Base-by-base conservation (phyloP, 2,113 vertebrate species). In the Myocastor coypus region DNA sequence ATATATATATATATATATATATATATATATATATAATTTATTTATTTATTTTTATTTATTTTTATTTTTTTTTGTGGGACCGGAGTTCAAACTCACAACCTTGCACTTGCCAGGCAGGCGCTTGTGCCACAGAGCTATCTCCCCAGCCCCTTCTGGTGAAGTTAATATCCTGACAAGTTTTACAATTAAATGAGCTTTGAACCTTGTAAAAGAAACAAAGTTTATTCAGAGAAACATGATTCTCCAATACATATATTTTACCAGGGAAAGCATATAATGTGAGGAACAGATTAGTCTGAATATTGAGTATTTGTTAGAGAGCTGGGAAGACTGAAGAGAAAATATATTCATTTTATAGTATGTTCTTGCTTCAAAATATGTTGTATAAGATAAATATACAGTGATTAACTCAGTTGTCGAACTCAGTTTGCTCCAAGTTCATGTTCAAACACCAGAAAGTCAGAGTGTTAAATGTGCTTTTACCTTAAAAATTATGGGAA, bases 131-230 rank as follows among this genome's bases (percentile, higher is more conserved):
- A n/a, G n/a, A n/a, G n/a, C n/a, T n/a, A n/a, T n/a, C n/a, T n/a
- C n/a, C n/a, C n/a, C n/a, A n/a, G n/a, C n/a, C n/a, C n/a, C n/a
- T n/a, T n/a, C 30, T 80, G 66, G 8, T 55, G 7, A 83, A 94
- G 57, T 83, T 83, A 89, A 87, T 86, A 83, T 75, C 4, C 24
- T 86, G 22, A 64, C 77, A 59, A 89, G 89, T 95, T 63, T 6
- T 61, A 94, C 87, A 30, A 63, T 75, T 87, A 28, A 68, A 7
- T 61, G 12, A 83, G 10, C 69, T 94, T 96, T 87, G 63, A 94
- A 63, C 78, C 22, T 42, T 92, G 22, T 84, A 24, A 14, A 92
- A 34, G 11, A 83, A 89, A 73, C 73, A 1, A 37, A 92, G 42
- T 59, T 83, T 68, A 87, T 75, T 75, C 17, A 77, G 24, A 94